Evolutionary conservation across 2,113 vertebrate genomes (phyloP).

Genomic region (Strix aluco): DNA sequence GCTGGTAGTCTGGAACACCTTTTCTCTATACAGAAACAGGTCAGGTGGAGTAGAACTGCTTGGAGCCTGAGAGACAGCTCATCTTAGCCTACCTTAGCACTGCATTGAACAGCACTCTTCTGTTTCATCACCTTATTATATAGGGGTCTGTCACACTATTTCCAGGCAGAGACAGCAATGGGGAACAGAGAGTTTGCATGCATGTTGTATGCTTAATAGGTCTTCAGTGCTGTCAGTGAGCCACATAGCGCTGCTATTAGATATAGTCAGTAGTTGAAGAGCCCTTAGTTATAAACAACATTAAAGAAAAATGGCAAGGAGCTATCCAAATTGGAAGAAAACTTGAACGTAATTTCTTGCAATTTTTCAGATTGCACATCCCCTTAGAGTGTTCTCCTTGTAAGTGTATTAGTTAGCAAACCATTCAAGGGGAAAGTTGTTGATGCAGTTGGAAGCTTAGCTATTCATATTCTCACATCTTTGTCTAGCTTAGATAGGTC

Average conservation of each 20-base stretch:
- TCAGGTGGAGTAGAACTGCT: background rate
- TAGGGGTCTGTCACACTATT: background rate
- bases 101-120: background rate
- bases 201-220: background rate
- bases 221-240: background rate
- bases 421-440: background rate
- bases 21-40: background rate
- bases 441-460: background rate
- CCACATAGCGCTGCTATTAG: background rate
- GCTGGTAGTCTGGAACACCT: background rate
- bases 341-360: background rate
- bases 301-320: background rate
- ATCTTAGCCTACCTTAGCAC: background rate
- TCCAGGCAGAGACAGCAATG: background rate
- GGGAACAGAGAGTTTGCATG: background rate
- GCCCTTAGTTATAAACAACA: background rate
- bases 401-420: background rate
- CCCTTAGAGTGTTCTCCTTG: background rate
- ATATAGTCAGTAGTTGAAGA: background rate
- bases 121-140: background rate
- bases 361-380: background rate
- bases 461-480: background rate
- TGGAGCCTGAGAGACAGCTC: background rate
- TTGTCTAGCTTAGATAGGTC: background rate
- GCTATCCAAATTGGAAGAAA: background rate